These are phyloP conservation scores for Nephotettix cincticeps DNA, from an alignment of 1,140 invertebrate genomes.

Conservation along the genomic window DNA sequence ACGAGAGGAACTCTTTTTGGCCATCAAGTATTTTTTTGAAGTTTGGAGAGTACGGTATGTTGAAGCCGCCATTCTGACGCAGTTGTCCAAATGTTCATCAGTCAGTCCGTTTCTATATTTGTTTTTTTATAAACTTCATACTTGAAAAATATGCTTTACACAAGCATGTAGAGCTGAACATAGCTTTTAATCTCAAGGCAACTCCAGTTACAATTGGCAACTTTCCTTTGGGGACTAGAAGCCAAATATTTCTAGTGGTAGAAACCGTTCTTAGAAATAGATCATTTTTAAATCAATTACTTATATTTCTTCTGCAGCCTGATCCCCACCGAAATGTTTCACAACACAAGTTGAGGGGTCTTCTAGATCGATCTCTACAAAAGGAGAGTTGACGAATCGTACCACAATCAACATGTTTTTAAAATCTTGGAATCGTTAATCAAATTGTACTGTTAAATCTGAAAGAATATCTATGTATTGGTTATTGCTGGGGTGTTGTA, in stretches of 20 bases:
- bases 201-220: conserved; percentile 1
- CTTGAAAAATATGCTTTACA: conserved; percentile 11
- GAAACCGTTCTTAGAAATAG: conserved; percentile 8
- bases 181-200: conserved; percentile 17
- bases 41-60: conserved; percentile 23
- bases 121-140: conserved; percentile 17
- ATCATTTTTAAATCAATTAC: background rate
- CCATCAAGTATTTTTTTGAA: background rate
- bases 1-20: conserved; percentile 12
- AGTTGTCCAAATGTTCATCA: conserved; percentile 16
- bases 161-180: conserved; percentile 14
- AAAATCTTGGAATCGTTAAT: background rate
- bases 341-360: background rate
- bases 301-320: background rate
- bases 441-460: too few relatives aligned
- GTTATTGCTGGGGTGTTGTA: too few relatives aligned
- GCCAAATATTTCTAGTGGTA: conserved; percentile 1
- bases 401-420: too few relatives aligned
- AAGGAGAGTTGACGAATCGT: too few relatives aligned
- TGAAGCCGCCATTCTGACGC: conserved; percentile 17
- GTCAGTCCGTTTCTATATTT: conserved; percentile 18
- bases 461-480: too few relatives aligned
- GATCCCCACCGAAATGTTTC: background rate
- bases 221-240: conserved; percentile 5
- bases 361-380: background rate